These are phyloP conservation scores for Xiphydria camelus DNA, from an alignment of 2,888 invertebrate genomes.

Conservation along the genomic window DNA sequence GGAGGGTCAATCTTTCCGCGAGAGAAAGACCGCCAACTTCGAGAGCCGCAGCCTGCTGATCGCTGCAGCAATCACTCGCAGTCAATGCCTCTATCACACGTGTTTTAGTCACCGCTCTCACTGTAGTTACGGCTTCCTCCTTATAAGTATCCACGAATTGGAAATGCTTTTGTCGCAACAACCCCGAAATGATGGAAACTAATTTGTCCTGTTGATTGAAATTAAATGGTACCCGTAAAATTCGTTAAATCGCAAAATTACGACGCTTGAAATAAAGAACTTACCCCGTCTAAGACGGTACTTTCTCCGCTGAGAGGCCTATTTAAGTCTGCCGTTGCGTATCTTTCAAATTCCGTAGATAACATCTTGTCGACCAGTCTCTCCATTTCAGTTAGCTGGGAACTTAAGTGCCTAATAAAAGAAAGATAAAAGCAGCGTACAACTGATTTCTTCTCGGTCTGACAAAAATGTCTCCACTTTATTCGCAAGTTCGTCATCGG, in stretches of 20 bases:
- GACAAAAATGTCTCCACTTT: too few species aligned
- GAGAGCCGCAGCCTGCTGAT: constrained; percentile 60
- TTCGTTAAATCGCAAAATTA: too few species aligned
- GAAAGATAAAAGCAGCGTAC: neutral
- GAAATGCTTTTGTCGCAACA: constrained; percentile 84
- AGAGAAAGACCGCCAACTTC: constrained; percentile 57
- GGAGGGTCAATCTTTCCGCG: constrained; percentile 61
- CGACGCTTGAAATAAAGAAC: too few species aligned
- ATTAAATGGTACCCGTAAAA: constrained; percentile 16
- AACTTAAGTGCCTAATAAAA: constrained; percentile 79
- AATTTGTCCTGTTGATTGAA: constrained; percentile 73
- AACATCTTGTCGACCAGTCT: constrained; percentile 96
- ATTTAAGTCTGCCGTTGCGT: constrained; percentile 89
- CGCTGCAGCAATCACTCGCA: constrained; percentile 62
- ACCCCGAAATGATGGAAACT: constrained; percentile 85
- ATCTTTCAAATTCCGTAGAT: constrained; percentile 89
- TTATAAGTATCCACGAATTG: constrained; percentile 86
- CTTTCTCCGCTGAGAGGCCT: constrained; percentile 69
- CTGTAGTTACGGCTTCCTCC: constrained; percentile 86
- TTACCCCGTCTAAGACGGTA: constrained; percentile 68
- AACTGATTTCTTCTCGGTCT: too few species aligned
- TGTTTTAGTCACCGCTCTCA: constrained; percentile 88
- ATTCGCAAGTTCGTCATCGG: too few species aligned
- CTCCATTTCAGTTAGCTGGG: constrained; percentile 94
- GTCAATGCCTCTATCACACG: constrained; percentile 79